phyloP scores from a whole-genome alignment of 2,113 vertebrate genomes.

The Apodemus sylvaticus region DNA sequence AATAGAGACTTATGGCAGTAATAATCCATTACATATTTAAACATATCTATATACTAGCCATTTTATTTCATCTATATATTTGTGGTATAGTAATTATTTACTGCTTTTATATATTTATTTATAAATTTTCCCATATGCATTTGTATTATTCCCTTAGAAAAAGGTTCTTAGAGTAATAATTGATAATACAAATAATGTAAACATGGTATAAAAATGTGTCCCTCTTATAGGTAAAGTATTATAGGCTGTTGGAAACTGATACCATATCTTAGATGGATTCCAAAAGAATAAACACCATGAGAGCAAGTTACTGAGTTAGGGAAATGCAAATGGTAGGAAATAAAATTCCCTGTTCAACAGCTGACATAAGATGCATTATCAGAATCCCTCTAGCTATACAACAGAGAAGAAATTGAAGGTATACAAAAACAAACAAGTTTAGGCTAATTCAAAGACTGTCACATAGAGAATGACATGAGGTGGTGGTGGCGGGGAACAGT shows the following conservation, averaged over 20 bases:
- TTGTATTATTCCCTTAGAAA: constrained; percentile 8
- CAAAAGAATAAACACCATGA: neutral
- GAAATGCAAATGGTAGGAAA: neutral
- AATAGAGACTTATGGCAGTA: neutral
- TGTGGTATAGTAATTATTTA: neutral
- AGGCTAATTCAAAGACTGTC: neutral
- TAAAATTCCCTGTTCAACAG: neutral
- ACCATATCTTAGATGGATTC: neutral
- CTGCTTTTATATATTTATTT: neutral
- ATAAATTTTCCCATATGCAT: neutral
- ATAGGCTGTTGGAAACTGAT: neutral
- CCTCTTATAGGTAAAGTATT: neutral
- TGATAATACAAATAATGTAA: neutral
- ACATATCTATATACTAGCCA: neutral
- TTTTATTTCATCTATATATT: constrained; percentile 18
- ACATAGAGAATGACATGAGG: neutral
- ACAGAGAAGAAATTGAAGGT: neutral
- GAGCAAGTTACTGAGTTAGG: neutral
- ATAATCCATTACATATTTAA: neutral
- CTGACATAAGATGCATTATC: neutral
- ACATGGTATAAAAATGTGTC: neutral
- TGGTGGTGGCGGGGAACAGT: neutral
- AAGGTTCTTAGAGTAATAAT: neutral
- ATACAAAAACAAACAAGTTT: neutral
- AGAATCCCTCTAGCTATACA: neutral